These are phyloP conservation scores for Brachyhypopomus occidentalis DNA, from an alignment of 2,113 vertebrate species.

Conservation along the genomic window DNA sequence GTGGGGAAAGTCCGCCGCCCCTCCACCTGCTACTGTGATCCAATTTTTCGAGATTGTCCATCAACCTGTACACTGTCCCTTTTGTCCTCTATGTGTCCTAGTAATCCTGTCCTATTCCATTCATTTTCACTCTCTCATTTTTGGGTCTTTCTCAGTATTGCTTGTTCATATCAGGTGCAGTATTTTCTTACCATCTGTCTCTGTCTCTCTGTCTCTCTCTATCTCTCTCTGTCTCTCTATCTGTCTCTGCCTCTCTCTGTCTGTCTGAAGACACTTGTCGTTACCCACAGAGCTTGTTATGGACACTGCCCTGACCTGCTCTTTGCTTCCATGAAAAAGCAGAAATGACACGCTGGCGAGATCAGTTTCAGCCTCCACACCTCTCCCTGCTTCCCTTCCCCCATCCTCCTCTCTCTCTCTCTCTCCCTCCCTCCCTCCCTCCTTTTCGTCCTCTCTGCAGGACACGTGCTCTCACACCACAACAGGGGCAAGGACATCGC, in stretches of 20 bases:
- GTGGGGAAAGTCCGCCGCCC: neutral
- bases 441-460: neutral
- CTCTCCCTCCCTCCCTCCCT: constrained; percentile 1
- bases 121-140: neutral
- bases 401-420: neutral
- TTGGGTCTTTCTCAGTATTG: neutral
- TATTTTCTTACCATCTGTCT: neutral
- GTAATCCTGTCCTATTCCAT: neutral
- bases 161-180: neutral
- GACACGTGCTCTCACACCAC: constrained; percentile 13
- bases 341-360: neutral
- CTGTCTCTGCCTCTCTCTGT: neutral
- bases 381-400: neutral
- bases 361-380: neutral
- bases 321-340: neutral
- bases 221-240: neutral
- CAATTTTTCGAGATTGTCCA: constrained; percentile 13
- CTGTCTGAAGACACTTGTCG: neutral
- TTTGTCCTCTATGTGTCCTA: neutral
- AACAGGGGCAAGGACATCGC: constrained; percentile 26
- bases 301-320: neutral
- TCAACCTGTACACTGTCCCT: neutral
- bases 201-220: neutral
- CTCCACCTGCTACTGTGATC: constrained; percentile 3
- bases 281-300: constrained; percentile 25